Base-by-base conservation (phyloP, 2,797 vertebrate species). In the Semotilus atromaculatus region DNA sequence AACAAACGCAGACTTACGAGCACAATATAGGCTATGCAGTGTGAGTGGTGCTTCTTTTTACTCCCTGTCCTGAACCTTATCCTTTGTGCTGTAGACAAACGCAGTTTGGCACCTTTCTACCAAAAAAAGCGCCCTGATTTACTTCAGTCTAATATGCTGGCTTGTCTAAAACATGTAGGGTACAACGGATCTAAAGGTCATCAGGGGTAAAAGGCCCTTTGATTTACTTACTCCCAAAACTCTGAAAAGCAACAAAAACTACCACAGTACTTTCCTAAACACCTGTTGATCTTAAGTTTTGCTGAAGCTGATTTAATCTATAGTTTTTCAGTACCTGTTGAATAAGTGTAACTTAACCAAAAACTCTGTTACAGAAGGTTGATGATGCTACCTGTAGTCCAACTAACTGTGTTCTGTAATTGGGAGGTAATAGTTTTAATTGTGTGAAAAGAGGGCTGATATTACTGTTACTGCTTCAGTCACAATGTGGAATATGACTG, bases 1-100 rank as follows among this genome's bases (percentile, higher is more conserved):
- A 90, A 85, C 66, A 84, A 82, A 89, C 86, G 68, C 84, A 86
- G 84, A 88, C 85, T 81, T 81, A 88, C 82, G 51, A 88, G 74
- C 83, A 90, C 87, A 88, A 81, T 80, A 72, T 83, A n/a, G n/a
- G n/a, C n/a, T n/a, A 74, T 71, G 76, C 45, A 82, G 67, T 77
- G 79, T 40, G 66, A 62, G 55, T 76, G 48, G 34, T 81, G 23
- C 26, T n/a, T 74, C 51, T 16, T 68, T 62, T 75, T 64, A 40
- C 64, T 85, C 76, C 83, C 85, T 87, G 80, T 80, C 53, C 87
- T 81, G 62, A 81, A 72, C 70, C 68, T 78, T 66, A 83, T 81
- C 51, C 58, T 70, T 43, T 71, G 72, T 86, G 60, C 72, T 81
- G 68, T 64, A 84, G 64, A 88, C 34, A 75, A 80, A 83, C 40